Percentiles rank a stretch among this genome's conserved stretches.
Conservation (phyloP, 2,113 vertebrate species). For the Pseudopodoces humilis region DNA sequence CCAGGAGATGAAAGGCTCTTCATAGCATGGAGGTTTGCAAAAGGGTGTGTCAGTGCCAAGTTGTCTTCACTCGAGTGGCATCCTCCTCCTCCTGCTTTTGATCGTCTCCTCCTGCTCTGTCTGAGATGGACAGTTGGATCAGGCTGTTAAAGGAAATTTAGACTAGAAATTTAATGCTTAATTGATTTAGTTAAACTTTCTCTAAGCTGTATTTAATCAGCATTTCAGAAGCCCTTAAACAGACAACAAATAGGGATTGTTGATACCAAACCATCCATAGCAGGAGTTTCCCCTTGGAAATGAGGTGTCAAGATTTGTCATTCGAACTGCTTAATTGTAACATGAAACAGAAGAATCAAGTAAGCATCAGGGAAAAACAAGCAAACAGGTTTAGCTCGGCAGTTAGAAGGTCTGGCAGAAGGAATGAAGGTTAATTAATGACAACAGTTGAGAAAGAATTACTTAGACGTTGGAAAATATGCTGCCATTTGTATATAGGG, state of each 20-base stretch:
- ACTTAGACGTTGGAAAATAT: background rate
- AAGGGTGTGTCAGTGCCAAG: background rate
- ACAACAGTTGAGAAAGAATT: background rate
- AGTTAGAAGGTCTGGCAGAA: background rate
- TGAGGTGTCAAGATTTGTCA: background rate
- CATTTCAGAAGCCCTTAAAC: background rate
- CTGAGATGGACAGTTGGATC: background rate
- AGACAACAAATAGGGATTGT: background rate
- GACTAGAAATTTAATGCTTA: background rate
- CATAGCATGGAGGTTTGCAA: background rate
- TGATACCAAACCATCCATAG: background rate
- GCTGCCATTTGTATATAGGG: background rate
- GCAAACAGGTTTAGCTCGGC: background rate
- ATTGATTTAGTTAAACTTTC: conserved; percentile 4
- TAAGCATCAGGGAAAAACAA: conserved; percentile 2
- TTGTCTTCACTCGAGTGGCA: conserved; percentile 30
- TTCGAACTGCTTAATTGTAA: background rate
- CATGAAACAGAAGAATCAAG: conserved; percentile 12
- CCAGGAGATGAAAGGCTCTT: conserved; percentile 16
- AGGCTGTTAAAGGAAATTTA: background rate
- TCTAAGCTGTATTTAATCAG: background rate
- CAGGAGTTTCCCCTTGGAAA: background rate
- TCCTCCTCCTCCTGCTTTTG: background rate
- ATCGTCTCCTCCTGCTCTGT: background rate
- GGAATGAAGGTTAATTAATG: conserved; percentile 5